Base-by-base conservation (phyloP, 1,140 invertebrate species). In the Meloidogyne exigua region DNA sequence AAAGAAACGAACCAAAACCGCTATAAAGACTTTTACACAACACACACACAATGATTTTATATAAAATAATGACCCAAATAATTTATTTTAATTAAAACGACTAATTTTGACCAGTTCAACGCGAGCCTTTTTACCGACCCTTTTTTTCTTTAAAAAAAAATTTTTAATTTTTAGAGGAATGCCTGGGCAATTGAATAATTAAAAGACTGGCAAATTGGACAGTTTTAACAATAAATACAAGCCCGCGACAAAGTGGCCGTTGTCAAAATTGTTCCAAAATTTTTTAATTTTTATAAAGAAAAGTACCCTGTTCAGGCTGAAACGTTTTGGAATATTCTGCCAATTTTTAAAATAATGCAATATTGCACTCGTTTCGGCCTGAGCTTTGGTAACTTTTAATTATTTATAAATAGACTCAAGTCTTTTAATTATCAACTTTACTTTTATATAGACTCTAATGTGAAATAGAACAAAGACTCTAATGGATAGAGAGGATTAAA, bases 301-400 rank as follows among this genome's bases (percentile, higher is more conserved):
- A 69, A 32, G 44, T 63, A 25, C 26, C 21, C 21, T 62, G 57
- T 5, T 73, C 71, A 73, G 71, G 71, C 57, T 73, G 49, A 39
- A 36, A 64, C 57, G 71, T 73, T 73, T 57, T 57, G 49, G 49
- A 57, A 57, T 57, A 57, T 57, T 57, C 49, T 73, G 71, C 57
- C 71, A 73, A 64, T 36, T 73, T 64, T 15, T 39, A 26, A 64
- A 63, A 62, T 32, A 18, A 26, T n/a, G 44, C 49, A 73, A 73
- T 73, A 73, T 73, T 73, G 71, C 71, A 73, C 71, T 73, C 71
- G 71, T 73, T 73, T 73, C 71, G 71, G 71, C 71, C 71, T 73
- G 71, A 73, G 68, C 23, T n/a, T 44, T 57, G 68, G 68, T 70
- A 44, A 39, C 39, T 70, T 70, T 69, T 26, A 36, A 32, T 32